Percentiles rank a stretch among this genome's conserved stretches.
phyloP scores from a whole-genome alignment of 1,140 invertebrate genomes.

The Rhizoglyphus robini region DNA sequence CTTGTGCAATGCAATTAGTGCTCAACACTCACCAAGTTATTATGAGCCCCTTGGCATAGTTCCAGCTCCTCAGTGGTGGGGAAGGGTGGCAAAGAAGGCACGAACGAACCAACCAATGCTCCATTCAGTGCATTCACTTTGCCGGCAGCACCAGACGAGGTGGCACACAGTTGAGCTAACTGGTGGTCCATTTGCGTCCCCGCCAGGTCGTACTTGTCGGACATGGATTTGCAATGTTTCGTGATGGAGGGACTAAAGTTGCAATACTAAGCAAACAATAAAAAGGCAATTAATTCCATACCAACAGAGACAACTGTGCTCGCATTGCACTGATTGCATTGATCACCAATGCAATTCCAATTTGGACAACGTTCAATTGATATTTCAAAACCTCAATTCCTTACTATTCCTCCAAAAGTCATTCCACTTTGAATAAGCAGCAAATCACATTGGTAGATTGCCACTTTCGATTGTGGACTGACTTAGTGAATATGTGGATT shows the following conservation, averaged over 20 bases:
- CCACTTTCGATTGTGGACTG: too few relatives aligned
- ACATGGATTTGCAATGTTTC: not conserved
- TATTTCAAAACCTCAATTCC: not conserved
- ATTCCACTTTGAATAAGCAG: too few relatives aligned
- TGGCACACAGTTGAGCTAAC: not conserved
- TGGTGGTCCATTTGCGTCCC: not conserved
- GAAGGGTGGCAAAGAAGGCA: constrained; percentile 5
- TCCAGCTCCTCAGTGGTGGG: constrained; percentile 1
- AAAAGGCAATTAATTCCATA: not conserved
- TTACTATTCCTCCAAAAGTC: not conserved
- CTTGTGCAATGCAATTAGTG: too few relatives aligned
- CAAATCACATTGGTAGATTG: too few relatives aligned
- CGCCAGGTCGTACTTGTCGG: not conserved
- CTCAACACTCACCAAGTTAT: not conserved
- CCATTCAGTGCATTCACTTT: not conserved
- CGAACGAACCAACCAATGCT: not conserved
- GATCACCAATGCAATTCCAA: too few relatives aligned
- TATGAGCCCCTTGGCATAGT: not conserved
- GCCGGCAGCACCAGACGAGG: not conserved
- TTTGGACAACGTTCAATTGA: too few relatives aligned
- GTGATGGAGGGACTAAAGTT: not conserved
- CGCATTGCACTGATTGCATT: too few relatives aligned
- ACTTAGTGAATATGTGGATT: too few relatives aligned
- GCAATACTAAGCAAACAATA: not conserved
- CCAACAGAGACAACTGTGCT: too few relatives aligned